Evolutionary conservation across 2,888 invertebrate species (phyloP).

Genomic region (Microplitis manilae): DNA sequence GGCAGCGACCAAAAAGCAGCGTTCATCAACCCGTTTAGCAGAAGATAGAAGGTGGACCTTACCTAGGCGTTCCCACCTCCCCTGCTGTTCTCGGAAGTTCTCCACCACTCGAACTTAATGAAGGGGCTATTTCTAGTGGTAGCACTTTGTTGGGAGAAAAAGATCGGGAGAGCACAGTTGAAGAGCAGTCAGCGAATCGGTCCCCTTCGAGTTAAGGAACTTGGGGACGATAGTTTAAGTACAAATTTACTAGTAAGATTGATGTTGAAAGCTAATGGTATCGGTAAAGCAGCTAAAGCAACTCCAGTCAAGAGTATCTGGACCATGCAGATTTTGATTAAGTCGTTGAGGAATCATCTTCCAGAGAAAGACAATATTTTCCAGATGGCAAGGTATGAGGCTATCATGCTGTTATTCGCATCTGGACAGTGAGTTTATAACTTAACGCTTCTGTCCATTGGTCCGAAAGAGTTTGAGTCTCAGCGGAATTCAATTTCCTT

Average conservation of each 20-base stretch:
- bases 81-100: conserved; percentile 49
- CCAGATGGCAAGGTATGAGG: conserved; percentile 22
- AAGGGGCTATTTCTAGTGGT: conserved; percentile 53
- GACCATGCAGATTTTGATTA: conserved; percentile 2
- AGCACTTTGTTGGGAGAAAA: conserved; percentile 53
- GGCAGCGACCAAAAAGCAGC: conserved; percentile 29
- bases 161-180: conserved; percentile 52
- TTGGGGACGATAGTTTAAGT: neutral
- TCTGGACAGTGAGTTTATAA: conserved; percentile 32
- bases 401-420: conserved; percentile 8
- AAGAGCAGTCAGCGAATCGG: conserved; percentile 67
- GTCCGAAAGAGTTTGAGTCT: neutral
- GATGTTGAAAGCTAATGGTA: too few species aligned
- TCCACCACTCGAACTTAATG: conserved; percentile 49
- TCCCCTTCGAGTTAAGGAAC: conserved; percentile 51
- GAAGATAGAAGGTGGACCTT: conserved; percentile 48
- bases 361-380: conserved; percentile 27
- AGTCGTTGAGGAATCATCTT: neutral
- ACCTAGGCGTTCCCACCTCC: conserved; percentile 61
- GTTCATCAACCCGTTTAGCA: conserved; percentile 55
- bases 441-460: conserved; percentile 29
- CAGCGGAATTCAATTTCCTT: neutral
- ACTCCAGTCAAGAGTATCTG: neutral
- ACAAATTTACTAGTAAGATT: too few species aligned
- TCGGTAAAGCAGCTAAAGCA: too few species aligned